phyloP scores from a whole-genome alignment of 2,797 vertebrate genomes.

The Malurus leucopterus region DNA sequence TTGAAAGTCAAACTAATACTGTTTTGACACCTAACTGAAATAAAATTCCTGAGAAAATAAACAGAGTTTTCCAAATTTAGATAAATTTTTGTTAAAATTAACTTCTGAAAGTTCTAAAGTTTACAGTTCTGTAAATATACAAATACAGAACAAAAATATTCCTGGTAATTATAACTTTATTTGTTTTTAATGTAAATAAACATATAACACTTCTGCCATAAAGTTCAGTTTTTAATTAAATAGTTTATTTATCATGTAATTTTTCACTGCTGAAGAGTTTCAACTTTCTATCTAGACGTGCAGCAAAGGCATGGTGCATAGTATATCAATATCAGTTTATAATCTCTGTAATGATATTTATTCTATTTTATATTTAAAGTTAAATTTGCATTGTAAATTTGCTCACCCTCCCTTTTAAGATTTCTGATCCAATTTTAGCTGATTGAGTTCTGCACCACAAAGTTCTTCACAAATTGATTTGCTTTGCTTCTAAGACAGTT shows the following conservation, averaged over 20 bases:
- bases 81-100: background rate
- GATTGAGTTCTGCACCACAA: background rate
- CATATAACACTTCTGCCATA: background rate
- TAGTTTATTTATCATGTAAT: background rate
- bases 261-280: background rate
- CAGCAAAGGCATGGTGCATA: background rate
- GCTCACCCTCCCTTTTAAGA: rapidly evolving
- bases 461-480: background rate
- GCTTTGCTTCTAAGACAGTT: background rate
- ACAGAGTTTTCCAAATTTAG: background rate
- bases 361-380: background rate
- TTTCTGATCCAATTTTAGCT: background rate
- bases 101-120: background rate
- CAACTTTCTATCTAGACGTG: background rate
- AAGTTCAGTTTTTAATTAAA: background rate
- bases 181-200: background rate
- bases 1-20: background rate
- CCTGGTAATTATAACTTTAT: background rate
- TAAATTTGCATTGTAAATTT: background rate
- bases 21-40: background rate
- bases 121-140: background rate
- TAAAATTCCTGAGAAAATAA: background rate
- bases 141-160: background rate
- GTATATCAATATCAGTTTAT: background rate
- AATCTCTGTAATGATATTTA: background rate